Conservation (phyloP, 2,888 invertebrate species). For the Acanthosoma haemorrhoidale region DNA sequence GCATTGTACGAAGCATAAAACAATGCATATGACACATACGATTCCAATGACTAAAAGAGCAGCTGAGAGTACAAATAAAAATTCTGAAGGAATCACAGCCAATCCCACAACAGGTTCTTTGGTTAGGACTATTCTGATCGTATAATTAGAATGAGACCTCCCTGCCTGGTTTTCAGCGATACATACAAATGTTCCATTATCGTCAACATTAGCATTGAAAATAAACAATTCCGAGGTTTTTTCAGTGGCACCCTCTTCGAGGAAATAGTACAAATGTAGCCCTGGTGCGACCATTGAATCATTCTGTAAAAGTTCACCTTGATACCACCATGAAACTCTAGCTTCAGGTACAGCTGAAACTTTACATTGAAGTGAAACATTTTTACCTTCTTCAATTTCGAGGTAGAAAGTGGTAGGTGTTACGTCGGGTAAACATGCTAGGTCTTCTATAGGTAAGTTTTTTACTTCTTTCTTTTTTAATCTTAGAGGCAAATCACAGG, state of each 20-base stretch:
- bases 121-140: constrained; percentile 67
- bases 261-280: constrained; percentile 62
- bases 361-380: constrained; percentile 73
- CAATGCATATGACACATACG: constrained; percentile 49
- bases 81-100: constrained; percentile 63
- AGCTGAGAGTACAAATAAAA: constrained; percentile 63
- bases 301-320: constrained; percentile 72
- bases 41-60: constrained; percentile 63
- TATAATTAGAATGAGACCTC: constrained; percentile 70
- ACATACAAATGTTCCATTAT: constrained; percentile 82
- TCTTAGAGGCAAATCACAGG: constrained; percentile 65
- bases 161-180: constrained; percentile 82
- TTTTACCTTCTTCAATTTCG: constrained; percentile 73
- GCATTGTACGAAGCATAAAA: constrained; percentile 42
- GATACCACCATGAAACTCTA: constrained; percentile 75
- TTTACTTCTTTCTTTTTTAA: constrained; percentile 64
- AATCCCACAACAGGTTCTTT: constrained; percentile 65
- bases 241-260: constrained; percentile 66
- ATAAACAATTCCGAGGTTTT: constrained; percentile 74
- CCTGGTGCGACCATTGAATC: constrained; percentile 64
- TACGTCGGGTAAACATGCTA: constrained; percentile 77
- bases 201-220: constrained; percentile 67
- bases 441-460: constrained; percentile 60
- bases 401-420: constrained; percentile 67
- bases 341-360: constrained; percentile 78